Base-by-base conservation (phyloP, 2,888 invertebrate genomes). In the Agonopterix alstromeriana region DNA sequence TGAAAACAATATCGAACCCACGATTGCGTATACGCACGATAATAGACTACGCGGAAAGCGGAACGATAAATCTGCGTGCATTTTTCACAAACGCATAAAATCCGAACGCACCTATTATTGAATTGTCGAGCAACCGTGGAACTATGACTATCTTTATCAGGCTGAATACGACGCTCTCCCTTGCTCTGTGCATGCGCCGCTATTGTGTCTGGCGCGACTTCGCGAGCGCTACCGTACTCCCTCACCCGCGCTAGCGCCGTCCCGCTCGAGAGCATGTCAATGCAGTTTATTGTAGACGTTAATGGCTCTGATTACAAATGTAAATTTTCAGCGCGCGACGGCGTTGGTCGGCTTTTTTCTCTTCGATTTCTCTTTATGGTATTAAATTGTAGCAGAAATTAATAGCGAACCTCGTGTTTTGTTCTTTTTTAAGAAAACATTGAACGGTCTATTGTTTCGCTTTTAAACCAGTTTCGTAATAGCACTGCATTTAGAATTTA, bases 271-370 rank as follows among this genome's bases (percentile, higher is more conserved):
- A 76, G 72, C 80, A 74, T 83, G 82, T 85, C 86, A 86, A 82
- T 85, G 85, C 86, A 86, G 75, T 86, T 87, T 87, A 87, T 87
- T 86, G 86, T 85, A 73, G 83, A 86, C 86, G 74, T 80, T 86
- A 87, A 87, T 86, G 85, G 81, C 67, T 81, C 74, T 81, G 82
- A 88, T 86, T 85, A 86, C 83, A 81, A 86, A 87, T 87, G 86
- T 88, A 86, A 86, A 87, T 88, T 86, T 85, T 82, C 81, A 82
- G 77, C 79, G 78, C 73, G 82, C 78, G 77, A 73, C 78, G 76
- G 81, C 80, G 84, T 85, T 82, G 84, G 83, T 71, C 72, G 76
- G 70, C 65, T 70, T 82, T 84, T 82, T 84, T 81, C 70, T 77
- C 60, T 72, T 77, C 70, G 76, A 76, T 81, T 77, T 80, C 78